These are phyloP conservation scores for Daboia siamensis DNA, from an alignment of 2,113 vertebrate species.

Conservation along the genomic window DNA sequence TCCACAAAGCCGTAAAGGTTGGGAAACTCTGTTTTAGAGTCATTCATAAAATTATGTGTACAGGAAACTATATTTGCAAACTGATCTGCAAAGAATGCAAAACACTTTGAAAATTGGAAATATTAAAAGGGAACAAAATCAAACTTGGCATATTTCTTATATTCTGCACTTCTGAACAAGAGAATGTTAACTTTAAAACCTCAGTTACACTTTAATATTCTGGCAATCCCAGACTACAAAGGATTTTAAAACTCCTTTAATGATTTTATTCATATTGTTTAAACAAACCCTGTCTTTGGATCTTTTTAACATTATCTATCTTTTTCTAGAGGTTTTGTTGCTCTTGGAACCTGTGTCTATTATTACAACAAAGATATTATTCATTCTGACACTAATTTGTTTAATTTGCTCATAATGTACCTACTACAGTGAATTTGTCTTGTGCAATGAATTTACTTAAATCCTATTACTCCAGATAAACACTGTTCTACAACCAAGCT, in stretches of 20 bases:
- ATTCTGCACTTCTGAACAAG: background rate
- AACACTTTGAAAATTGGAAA: background rate
- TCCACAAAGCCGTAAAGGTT: no score
- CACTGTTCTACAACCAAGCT: background rate
- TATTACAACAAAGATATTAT: background rate
- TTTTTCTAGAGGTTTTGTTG: background rate
- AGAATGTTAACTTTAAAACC: background rate
- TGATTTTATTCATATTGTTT: background rate
- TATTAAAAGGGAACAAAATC: background rate
- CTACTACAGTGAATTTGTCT: background rate
- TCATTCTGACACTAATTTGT: background rate
- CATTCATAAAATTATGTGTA: background rate
- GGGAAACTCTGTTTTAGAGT: background rate
- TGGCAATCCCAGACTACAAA: background rate
- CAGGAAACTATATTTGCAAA: background rate
- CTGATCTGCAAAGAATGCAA: background rate
- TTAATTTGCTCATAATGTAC: conserved; percentile 6
- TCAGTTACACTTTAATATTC: background rate
- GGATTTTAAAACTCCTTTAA: background rate
- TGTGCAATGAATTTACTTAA: background rate
- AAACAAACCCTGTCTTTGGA: background rate
- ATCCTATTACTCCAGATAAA: background rate
- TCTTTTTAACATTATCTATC: background rate
- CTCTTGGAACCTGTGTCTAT: background rate
- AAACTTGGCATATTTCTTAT: background rate